A percentile compares a stretch with the other conserved stretches of the same genome.
Evolutionary conservation across 1,140 invertebrate genomes (phyloP).

Genomic region (Drosophila ogumai): DNA sequence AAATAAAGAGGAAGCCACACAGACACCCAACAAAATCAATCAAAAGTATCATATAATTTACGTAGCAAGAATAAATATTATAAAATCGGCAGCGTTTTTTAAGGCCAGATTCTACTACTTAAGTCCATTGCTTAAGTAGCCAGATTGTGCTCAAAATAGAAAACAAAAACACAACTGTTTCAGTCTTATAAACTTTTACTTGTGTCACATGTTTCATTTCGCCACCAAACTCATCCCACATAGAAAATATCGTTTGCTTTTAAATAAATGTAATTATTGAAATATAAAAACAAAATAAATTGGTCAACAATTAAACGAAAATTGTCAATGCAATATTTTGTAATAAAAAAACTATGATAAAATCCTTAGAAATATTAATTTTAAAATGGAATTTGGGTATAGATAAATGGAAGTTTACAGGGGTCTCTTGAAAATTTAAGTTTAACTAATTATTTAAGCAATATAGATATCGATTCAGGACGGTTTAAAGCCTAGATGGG

Average conservation of each 20-base stretch:
- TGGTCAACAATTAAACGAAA: conserved; percentile 55
- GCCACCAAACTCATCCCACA: conserved; percentile 57
- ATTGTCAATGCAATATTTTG: conserved; percentile 81
- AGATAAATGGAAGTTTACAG: neutral
- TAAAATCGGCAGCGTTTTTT: conserved; percentile 9
- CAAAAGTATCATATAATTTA: conserved; percentile 70
- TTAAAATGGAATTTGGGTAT: neutral
- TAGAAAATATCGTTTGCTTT: conserved; percentile 60
- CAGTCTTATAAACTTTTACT: conserved; percentile 25
- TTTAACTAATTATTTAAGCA: no score
- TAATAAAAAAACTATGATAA: conserved; percentile 70
- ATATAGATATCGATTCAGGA: no score
- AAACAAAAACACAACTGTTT: conserved; percentile 7
- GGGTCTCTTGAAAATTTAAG: no score
- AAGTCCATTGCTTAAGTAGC: conserved; percentile 60
- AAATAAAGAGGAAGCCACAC: conserved; percentile 44
- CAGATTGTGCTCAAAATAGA: conserved; percentile 52
- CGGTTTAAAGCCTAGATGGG: no score
- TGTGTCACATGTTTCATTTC: conserved; percentile 26
- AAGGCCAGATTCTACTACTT: conserved; percentile 57
- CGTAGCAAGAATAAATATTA: conserved; percentile 1
- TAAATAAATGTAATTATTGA: conserved; percentile 56
- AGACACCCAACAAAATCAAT: conserved; percentile 36
- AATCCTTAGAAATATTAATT: conserved; percentile 2
- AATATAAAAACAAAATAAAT: conserved; percentile 44